Conservation (phyloP, 2,888 invertebrate species). For the Rhaphigaster nebulosa region DNA sequence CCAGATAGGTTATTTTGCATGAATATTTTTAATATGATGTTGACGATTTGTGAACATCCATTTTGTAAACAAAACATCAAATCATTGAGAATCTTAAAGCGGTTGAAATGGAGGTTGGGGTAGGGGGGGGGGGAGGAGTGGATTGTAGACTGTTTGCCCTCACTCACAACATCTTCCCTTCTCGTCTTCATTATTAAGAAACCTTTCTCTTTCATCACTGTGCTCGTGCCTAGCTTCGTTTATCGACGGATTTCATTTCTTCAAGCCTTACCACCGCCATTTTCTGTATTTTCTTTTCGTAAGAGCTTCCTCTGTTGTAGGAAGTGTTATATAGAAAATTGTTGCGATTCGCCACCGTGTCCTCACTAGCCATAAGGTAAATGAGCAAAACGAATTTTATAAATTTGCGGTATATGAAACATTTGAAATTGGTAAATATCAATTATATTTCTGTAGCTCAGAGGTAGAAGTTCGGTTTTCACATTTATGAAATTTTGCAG, state of each 20-base stretch:
- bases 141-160: conserved; percentile 10
- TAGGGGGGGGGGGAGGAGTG: not conserved
- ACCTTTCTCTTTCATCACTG: not conserved
- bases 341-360: not conserved
- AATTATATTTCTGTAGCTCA: too few species aligned
- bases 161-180: not conserved
- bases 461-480: too few species aligned
- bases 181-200: conserved; percentile 23
- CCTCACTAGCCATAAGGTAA: not conserved
- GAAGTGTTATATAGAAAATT: not conserved
- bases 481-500: too few species aligned
- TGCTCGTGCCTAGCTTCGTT: not conserved
- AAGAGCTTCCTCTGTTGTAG: not conserved
- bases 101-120: not conserved
- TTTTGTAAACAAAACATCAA: not conserved
- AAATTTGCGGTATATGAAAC: too few species aligned
- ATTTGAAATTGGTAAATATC: too few species aligned
- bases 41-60: not conserved
- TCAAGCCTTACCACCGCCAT: not conserved
- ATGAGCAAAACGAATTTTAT: not conserved
- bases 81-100: not conserved
- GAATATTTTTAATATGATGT: not conserved
- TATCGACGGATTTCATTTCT: conserved; percentile 28
- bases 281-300: not conserved
- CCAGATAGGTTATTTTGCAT: not conserved